phyloP scores from a whole-genome alignment of 2,888 invertebrate species.

The Mythimna lalbum region DNA sequence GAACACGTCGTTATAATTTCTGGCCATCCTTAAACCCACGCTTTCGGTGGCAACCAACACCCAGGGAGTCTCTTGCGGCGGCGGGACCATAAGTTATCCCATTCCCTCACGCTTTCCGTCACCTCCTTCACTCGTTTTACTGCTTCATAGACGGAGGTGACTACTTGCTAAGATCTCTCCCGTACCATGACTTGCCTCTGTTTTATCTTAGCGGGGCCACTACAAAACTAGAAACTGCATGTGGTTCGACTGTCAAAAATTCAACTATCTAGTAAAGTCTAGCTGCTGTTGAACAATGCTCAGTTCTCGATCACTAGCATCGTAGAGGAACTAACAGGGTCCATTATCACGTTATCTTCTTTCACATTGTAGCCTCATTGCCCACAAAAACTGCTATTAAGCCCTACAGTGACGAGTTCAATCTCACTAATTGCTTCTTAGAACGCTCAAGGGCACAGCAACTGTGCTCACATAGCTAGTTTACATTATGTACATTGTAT shows the following conservation, averaged over 20 bases:
- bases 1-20: too few species aligned
- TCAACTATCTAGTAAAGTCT: background rate
- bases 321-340: background rate
- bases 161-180: too few species aligned
- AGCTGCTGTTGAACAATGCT: background rate
- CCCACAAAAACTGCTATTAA: constrained; percentile 21
- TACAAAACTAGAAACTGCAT: too few species aligned
- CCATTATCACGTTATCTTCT: constrained; percentile 21
- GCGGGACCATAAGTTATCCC: too few species aligned
- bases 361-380: constrained; percentile 15
- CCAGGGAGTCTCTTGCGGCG: too few species aligned
- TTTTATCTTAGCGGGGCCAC: too few species aligned
- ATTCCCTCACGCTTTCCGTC: too few species aligned
- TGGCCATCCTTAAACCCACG: too few species aligned
- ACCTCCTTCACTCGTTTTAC: too few species aligned
- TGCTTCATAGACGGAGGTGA: too few species aligned
- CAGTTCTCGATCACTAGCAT: background rate
- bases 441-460: constrained; percentile 2
- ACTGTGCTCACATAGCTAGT: constrained; percentile 1
- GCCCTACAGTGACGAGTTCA: constrained; percentile 2
- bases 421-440: constrained; percentile 25
- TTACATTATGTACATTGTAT: constrained; percentile 16
- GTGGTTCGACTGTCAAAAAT: background rate
- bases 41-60: too few species aligned
- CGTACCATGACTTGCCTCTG: too few species aligned